phyloP scores from a whole-genome alignment of 2,797 vertebrate species.

The Halcyon leucocephala region DNA sequence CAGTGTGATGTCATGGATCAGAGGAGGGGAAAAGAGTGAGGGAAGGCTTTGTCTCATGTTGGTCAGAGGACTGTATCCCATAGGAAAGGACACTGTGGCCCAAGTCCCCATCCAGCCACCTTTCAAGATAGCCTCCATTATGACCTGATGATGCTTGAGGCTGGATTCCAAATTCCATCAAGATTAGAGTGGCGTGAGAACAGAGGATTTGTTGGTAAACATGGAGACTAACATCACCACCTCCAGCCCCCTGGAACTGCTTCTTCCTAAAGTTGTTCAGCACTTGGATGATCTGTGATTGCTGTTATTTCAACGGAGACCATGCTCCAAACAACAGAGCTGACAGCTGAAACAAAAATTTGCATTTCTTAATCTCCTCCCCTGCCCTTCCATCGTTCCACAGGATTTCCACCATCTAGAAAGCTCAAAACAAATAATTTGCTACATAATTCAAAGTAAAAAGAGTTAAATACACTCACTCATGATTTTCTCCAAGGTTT shows the following conservation, averaged over 20 bases:
- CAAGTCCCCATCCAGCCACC: not conserved
- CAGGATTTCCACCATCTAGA: not conserved
- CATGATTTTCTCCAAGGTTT: not conserved
- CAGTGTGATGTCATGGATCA: not conserved
- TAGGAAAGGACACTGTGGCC: not conserved
- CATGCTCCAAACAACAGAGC: not conserved
- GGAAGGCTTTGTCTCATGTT: not conserved
- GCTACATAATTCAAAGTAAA: not conserved
- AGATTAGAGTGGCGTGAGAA: not conserved
- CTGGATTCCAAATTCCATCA: not conserved
- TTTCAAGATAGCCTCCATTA: not conserved
- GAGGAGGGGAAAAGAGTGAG: not conserved
- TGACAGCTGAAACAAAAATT: not conserved
- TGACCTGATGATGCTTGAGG: fast-evolving
- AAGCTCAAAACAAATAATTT: not conserved
- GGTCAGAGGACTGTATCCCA: not conserved
- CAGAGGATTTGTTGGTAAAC: not conserved
- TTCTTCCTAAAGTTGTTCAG: not conserved
- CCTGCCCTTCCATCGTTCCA: not conserved
- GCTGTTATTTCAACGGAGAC: not conserved
- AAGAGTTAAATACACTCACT: not conserved
- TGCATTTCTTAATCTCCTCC: not conserved
- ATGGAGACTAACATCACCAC: not conserved
- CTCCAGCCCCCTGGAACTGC: not conserved
- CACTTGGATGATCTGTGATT: not conserved